A percentile compares a stretch with the other conserved stretches of the same genome.
These are phyloP conservation scores for Tetheella fluctuosa DNA, from an alignment of 2,888 invertebrate genomes.

Conservation along the genomic window DNA sequence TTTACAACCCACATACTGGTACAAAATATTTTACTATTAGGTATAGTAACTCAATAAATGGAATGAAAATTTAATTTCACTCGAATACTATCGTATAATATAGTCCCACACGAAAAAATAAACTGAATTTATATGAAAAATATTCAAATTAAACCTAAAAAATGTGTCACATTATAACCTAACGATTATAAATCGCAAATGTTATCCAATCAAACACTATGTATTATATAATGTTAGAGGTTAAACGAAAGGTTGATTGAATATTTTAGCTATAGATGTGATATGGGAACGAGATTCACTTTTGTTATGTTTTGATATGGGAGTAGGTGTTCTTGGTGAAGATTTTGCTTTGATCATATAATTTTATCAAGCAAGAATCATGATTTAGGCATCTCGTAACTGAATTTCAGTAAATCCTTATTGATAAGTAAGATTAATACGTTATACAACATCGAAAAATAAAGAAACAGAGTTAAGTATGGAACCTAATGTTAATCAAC, in stretches of 20 bases:
- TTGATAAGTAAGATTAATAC: no score
- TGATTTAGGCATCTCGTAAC: no score
- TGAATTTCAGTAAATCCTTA: no score
- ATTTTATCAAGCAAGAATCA: no score
- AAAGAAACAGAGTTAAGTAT: no score
- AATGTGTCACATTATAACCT: background rate
- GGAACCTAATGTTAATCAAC: no score
- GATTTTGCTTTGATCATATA: conserved; percentile 20
- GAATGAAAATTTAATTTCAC: no score
- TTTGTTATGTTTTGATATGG: conserved; percentile 67
- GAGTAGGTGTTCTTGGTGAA: conserved; percentile 38
- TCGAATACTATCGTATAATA: background rate
- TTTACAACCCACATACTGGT: no score
- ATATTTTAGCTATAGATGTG: background rate
- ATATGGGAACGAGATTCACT: conserved; percentile 21
- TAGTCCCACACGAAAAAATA: background rate
- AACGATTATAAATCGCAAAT: background rate
- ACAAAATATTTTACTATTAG: no score
- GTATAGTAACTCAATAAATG: no score
- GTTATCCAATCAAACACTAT: background rate
- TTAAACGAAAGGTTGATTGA: conserved; percentile 1
- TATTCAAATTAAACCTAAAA: background rate
- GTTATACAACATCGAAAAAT: no score
- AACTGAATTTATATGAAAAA: background rate
- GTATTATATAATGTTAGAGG: background rate